These are phyloP conservation scores for Pterocles orientalis DNA, from an alignment of 2,113 vertebrate genomes.

Conservation along the genomic window DNA sequence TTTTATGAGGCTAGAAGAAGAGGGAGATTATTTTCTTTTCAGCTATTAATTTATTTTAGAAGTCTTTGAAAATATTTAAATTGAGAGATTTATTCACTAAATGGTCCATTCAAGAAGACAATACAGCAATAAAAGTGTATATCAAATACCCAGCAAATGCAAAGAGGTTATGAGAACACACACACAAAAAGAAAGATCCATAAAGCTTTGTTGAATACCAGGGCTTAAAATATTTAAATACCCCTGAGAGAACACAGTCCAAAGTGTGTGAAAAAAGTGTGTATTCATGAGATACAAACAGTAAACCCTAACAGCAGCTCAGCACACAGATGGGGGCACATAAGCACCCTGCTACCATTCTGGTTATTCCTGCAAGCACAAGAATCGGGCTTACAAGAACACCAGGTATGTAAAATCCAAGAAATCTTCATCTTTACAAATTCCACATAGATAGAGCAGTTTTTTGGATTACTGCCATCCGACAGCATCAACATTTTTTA, in stretches of 20 bases:
- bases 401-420: neutral
- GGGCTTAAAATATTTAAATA: neutral
- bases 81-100: neutral
- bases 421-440: neutral
- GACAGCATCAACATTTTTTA: neutral
- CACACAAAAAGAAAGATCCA: neutral
- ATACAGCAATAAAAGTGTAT: neutral
- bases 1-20: neutral
- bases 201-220: neutral
- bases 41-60: neutral
- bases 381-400: neutral
- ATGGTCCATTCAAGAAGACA: neutral
- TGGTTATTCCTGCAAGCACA: neutral
- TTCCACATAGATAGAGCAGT: neutral
- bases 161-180: neutral
- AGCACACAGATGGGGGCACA: accelerated
- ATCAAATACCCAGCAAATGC: neutral
- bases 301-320: neutral
- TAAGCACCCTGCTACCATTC: neutral
- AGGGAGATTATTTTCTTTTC: neutral
- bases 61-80: neutral
- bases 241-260: neutral
- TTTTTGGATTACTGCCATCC: neutral
- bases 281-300: neutral
- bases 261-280: neutral